These are phyloP conservation scores for Ceyx melanurus DNA, from an alignment of 2,113 vertebrate species.

Conservation along the genomic window DNA sequence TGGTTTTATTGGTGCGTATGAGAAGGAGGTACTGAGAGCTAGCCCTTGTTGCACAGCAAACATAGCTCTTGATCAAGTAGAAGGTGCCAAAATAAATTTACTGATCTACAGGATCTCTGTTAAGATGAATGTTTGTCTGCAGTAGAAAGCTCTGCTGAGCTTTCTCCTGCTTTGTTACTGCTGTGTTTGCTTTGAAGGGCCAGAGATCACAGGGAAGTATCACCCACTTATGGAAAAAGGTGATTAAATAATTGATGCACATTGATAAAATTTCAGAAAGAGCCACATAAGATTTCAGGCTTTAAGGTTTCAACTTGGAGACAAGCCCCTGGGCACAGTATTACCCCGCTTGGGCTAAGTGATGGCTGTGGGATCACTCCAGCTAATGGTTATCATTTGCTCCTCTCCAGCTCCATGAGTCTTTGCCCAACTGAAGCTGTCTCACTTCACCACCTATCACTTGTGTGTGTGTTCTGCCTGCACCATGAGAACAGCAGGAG, in stretches of 20 bases:
- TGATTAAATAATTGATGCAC: not conserved
- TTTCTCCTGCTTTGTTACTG: not conserved
- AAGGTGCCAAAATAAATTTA: slow-evolving; percentile 41
- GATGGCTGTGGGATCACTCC: fast-evolving
- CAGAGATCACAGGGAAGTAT: not conserved
- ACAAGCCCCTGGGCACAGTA: not conserved
- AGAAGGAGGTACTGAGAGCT: slow-evolving; percentile 55
- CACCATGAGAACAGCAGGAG: slow-evolving; percentile 37
- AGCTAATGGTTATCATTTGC: not conserved
- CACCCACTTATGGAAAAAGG: not conserved
- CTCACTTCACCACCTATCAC: not conserved
- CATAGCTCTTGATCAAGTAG: slow-evolving; percentile 31
- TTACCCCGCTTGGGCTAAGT: not conserved
- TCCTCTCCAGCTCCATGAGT: not conserved
- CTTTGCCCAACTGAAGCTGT: not conserved
- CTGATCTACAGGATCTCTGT: not conserved
- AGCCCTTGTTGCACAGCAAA: slow-evolving; percentile 57
- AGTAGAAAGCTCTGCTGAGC: not conserved
- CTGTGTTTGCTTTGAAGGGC: slow-evolving; percentile 25
- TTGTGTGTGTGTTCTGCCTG: not conserved
- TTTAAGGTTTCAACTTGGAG: not conserved
- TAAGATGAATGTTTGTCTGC: not conserved
- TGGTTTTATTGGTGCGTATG: not conserved
- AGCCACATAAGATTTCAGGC: not conserved
- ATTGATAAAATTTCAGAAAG: not conserved